Percentiles rank a stretch among this genome's conserved stretches.
Evolutionary conservation across 2,797 vertebrate species (phyloP).

Genomic region (Onychomys leucogaster): DNA sequence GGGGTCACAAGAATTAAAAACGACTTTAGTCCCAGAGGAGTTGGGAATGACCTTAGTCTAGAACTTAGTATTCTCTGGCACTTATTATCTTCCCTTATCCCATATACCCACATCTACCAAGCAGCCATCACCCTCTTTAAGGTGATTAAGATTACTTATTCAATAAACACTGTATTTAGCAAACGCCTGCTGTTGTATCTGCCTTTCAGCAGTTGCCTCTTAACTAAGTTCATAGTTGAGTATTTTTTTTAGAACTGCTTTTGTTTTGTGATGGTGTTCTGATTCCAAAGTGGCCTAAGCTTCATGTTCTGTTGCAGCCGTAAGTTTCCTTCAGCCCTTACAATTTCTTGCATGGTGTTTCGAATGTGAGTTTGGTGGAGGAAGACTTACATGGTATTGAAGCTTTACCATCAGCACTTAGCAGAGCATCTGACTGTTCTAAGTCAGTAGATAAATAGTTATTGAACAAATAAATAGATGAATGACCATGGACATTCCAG

Average conservation of each 20-base stretch:
- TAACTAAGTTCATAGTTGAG: neutral
- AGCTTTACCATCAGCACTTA: neutral
- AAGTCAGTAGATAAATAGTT: conserved; percentile 35
- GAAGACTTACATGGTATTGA: neutral
- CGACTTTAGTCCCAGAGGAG: neutral
- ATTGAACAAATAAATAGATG: conserved; percentile 14
- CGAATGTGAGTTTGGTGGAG: neutral
- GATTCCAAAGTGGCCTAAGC: neutral
- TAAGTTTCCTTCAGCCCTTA: neutral
- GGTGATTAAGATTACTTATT: neutral
- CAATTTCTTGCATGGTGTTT: neutral
- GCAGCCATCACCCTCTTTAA: neutral
- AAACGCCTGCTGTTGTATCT: neutral
- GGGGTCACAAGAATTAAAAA: neutral
- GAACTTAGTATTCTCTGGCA: neutral
- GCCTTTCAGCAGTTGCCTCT: neutral
- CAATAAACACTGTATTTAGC: neutral
- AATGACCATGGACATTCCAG: neutral
- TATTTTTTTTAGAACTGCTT: neutral
- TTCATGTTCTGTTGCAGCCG: neutral
- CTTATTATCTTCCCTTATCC: neutral
- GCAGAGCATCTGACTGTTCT: neutral
- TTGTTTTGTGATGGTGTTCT: neutral
- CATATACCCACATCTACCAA: neutral
- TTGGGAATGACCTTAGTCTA: neutral